These are phyloP conservation scores for Noturus placidus DNA, from an alignment of 2,113 vertebrate species.

Conservation along the genomic window DNA sequence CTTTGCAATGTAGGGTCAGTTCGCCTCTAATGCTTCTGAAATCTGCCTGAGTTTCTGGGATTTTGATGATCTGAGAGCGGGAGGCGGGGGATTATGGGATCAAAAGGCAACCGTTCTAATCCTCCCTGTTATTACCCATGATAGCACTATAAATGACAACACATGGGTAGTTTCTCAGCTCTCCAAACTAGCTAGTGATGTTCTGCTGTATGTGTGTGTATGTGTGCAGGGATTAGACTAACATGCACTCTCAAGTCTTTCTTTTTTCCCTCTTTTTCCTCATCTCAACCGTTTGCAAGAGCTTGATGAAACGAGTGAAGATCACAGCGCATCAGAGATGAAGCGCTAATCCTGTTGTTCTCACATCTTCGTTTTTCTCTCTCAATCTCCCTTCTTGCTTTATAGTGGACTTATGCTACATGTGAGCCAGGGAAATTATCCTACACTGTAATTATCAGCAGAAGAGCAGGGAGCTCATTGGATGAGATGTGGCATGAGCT, in stretches of 20 bases:
- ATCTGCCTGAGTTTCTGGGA: slow-evolving; percentile 68
- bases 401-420: not conserved
- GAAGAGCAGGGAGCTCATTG: slow-evolving; percentile 72
- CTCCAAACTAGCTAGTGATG: slow-evolving; percentile 22
- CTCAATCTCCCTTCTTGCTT: not conserved
- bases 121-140: slow-evolving; percentile 73
- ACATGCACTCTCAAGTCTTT: slow-evolving; percentile 54
- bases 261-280: slow-evolving; percentile 12
- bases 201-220: not conserved
- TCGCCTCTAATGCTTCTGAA: slow-evolving; percentile 58
- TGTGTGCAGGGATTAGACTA: slow-evolving; percentile 61
- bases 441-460: slow-evolving; percentile 65
- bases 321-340: slow-evolving; percentile 23
- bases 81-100: slow-evolving; percentile 71
- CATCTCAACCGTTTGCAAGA: slow-evolving; percentile 14
- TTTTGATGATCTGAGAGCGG: slow-evolving; percentile 62
- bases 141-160: slow-evolving; percentile 75
- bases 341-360: slow-evolving; percentile 3
- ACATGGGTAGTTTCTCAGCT: slow-evolving; percentile 68
- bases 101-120: slow-evolving; percentile 73
- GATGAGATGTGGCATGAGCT: slow-evolving; percentile 74
- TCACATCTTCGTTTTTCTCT: slow-evolving; percentile 13
- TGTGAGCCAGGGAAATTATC: slow-evolving; percentile 48
- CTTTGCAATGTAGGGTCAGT: slow-evolving; percentile 64
- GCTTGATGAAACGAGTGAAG: slow-evolving; percentile 27